Evolutionary conservation across 2,888 invertebrate genomes (phyloP), one percentile per base, ranked within the genome.

Genomic region (Gryllus longicercus): DNA sequence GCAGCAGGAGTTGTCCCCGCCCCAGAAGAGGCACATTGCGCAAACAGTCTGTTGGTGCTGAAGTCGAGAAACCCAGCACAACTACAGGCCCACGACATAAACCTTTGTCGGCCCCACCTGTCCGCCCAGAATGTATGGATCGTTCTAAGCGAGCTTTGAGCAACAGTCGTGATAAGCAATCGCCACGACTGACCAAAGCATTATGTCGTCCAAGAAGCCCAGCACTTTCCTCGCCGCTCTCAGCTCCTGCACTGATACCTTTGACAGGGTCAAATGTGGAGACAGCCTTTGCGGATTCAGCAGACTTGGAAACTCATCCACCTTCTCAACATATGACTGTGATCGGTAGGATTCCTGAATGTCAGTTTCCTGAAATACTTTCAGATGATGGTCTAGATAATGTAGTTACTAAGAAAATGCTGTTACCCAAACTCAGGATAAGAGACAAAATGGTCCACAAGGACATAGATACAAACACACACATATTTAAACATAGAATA

Each of bases 401-500:
- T 76, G n/a, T 38, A 16, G 4, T 77, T 23, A 75, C 77, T 75
- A 79, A 81, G 51, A 81, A 79, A 79, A 38, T 81, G 75, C 18
- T 75, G 74, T 80, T 78, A 51, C 80, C 80, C n/a, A 80, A 80
- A 78, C 75, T 80, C 51, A 80, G 78, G 38, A 21, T 80, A 51
- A 38, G 78, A 80, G 80, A 80, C 16, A 77, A 79, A 50, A 23
- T 63, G 23, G 12, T 77, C 49, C 77, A 76, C 77, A 77, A 77
- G 18, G 81, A 81, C 49, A 25, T 50, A 11, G 79, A 77, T 51
- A 79, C 77, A 50, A 77, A 78, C 49, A 79, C 79, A 50, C 79
- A 81, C 21, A 79, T 81, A 74, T 81, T 81, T 51, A 81, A 81
- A 50, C 81, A 81, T 51, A 79, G 77, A 50, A 79, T 81, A 77